Conservation (phyloP, 2,797 vertebrate genomes). For the Heterohyrax brucei region DNA sequence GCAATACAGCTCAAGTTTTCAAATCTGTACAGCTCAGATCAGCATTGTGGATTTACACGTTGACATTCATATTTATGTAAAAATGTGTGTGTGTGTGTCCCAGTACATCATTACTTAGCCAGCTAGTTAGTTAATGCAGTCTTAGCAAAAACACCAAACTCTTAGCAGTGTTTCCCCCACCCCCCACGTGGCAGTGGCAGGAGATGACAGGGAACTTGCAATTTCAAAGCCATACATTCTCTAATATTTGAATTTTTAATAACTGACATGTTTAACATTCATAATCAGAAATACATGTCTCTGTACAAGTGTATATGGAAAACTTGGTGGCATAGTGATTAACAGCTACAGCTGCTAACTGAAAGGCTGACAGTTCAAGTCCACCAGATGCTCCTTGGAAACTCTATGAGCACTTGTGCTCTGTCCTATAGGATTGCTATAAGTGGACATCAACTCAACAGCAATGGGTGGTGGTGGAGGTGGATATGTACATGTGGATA, state of each 20-base stretch:
- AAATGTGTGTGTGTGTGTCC: not conserved
- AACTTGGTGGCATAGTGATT: too few species aligned
- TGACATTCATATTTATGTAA: not conserved
- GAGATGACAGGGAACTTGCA: not conserved
- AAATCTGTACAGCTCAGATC: not conserved
- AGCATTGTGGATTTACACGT: not conserved
- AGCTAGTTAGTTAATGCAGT: not conserved
- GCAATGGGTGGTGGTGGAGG: too few species aligned
- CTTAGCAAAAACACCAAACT: not conserved
- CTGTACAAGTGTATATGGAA: too few species aligned
- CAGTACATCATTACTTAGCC: not conserved
- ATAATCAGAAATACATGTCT: not conserved
- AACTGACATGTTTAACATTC: constrained; percentile 19
- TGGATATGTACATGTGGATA: too few species aligned
- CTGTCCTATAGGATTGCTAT: too few species aligned
- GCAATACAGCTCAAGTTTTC: not conserved
- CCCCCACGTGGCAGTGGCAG: not conserved
- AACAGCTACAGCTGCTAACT: too few species aligned
- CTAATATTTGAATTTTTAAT: constrained; percentile 20
- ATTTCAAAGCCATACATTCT: not conserved
- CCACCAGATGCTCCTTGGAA: too few species aligned
- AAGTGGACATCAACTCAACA: too few species aligned
- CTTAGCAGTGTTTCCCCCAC: not conserved
- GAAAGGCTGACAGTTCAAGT: too few species aligned
- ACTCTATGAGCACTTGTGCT: too few species aligned